Conservation (phyloP, 2,888 invertebrate species). For the Zele albiditarsus region DNA sequence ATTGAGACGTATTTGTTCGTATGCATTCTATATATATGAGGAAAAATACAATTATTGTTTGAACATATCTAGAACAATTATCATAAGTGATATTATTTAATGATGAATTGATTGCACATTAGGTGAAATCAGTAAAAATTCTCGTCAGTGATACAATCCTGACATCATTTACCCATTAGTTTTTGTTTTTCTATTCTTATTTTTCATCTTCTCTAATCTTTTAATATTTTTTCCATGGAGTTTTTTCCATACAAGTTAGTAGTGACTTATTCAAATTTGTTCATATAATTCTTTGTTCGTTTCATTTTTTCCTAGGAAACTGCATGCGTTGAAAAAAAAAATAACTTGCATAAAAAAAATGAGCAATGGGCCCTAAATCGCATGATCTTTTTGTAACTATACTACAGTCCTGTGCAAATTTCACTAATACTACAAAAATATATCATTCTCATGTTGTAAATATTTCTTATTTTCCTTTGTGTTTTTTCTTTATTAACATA, state of each 20-base stretch:
- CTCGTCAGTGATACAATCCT: slow-evolving; percentile 52
- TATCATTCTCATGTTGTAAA: slow-evolving; percentile 63
- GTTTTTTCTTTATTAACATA: not conserved
- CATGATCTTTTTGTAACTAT: slow-evolving; percentile 56
- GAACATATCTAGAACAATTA: not conserved
- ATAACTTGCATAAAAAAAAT: not conserved
- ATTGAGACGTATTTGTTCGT: too few species aligned
- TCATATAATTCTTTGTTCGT: not conserved
- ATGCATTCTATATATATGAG: not conserved
- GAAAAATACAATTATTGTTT: slow-evolving; percentile 3
- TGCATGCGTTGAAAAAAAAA: slow-evolving; percentile 35
- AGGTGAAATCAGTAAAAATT: slow-evolving; percentile 54
- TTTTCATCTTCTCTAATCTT: not conserved
- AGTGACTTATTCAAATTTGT: not conserved
- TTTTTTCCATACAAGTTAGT: not conserved
- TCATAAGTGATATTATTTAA: not conserved
- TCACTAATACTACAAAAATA: slow-evolving; percentile 69
- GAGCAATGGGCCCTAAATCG: not conserved
- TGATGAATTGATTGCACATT: slow-evolving; percentile 51
- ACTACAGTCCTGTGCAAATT: slow-evolving; percentile 53
- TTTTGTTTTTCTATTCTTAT: slow-evolving; percentile 38
- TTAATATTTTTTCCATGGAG: not conserved
- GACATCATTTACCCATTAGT: slow-evolving; percentile 49
- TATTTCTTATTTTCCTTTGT: slow-evolving; percentile 61
- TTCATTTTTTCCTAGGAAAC: not conserved